Conservation (phyloP, 2,888 invertebrate genomes). For the Dolichopus griseipennis region DNA sequence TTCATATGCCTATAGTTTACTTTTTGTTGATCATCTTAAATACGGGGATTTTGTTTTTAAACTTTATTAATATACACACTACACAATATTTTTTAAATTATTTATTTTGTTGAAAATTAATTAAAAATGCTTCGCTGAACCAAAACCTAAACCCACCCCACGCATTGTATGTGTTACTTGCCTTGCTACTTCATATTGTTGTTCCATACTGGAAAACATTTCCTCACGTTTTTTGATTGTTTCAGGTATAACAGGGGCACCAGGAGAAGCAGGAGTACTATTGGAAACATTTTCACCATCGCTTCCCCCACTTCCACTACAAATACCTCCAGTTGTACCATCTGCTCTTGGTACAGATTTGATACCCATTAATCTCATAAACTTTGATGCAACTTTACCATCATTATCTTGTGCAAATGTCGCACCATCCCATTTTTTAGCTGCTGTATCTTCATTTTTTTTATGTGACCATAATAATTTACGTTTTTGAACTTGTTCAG, state of each 20-base stretch:
- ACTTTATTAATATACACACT: too few relatives aligned
- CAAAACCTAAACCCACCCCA: conserved; percentile 74
- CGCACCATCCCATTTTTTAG: conserved; percentile 64
- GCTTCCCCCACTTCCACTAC: conserved; percentile 12
- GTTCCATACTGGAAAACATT: conserved; percentile 87
- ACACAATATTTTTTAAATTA: not conserved
- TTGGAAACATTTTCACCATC: conserved; percentile 1
- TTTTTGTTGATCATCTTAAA: not conserved
- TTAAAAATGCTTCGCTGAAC: conserved; percentile 32
- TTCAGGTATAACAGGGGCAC: conserved; percentile 20
- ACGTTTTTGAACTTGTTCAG: conserved; percentile 83
- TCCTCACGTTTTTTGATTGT: conserved; percentile 52
- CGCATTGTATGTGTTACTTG: conserved; percentile 94
- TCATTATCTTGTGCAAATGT: conserved; percentile 85
- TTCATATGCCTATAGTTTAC: not conserved
- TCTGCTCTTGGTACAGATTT: conserved; percentile 45
- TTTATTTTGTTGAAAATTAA: not conserved
- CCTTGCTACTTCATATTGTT: conserved; percentile 92
- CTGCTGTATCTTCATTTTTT: conserved; percentile 45
- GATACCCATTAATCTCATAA: conserved; percentile 94
- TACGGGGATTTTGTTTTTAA: too few relatives aligned
- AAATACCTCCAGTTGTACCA: not conserved
- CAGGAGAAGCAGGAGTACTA: conserved; percentile 13
- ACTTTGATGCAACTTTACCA: conserved; percentile 88
- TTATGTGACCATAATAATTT: conserved; percentile 86